Evolutionary conservation across 2,113 vertebrate genomes (phyloP), one percentile per base, ranked within the genome.

Genomic region (Plecotus auritus): DNA sequence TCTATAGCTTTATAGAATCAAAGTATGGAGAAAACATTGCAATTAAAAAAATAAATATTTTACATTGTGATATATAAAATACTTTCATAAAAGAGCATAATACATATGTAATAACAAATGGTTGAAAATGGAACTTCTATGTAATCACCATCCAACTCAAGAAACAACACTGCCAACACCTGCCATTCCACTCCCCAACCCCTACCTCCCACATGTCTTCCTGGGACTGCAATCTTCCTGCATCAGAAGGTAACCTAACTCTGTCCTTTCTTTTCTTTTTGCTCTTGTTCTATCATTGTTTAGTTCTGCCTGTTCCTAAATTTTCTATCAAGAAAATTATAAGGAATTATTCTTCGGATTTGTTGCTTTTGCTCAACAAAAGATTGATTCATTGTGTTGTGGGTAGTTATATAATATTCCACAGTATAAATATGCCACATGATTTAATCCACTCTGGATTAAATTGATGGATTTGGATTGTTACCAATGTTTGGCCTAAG

Each of bases 41-140:
- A 61, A n/a, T 80, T 77, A 51, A 51, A 54, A 76, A 54, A 49
- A 95, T 4, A 86, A 90, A 56, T 8, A 87, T 13, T 78, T 80
- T 49, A 30, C 40, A 51, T 9, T 28, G 47, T 90, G 82, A 93
- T 83, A 51, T 45, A 73, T n/a, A 54, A 90, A 74, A 35, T 69
- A 37, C 30, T 37, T 87, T 61, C 30, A 45, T 54, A 59, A 74
- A 84, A 84, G 23, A 70, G 45, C 13, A 32, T 32, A 17, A 56
- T 23, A 23, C 18, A 28, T 49, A 42, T 32, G 18, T 73, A 22
- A 82, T 66, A 92, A 74, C 22, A 49, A 35, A 78, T 73, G 54
- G 32, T 51, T 76, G 85, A 54, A 67, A 40, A 59, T 42, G 26
- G 59, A 37, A 56, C 12, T 51, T 61, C 70, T 40, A 2, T 13